These are phyloP conservation scores for Dyspetes luteomarginatus DNA, from an alignment of 2,888 invertebrate species.

Conservation along the genomic window DNA sequence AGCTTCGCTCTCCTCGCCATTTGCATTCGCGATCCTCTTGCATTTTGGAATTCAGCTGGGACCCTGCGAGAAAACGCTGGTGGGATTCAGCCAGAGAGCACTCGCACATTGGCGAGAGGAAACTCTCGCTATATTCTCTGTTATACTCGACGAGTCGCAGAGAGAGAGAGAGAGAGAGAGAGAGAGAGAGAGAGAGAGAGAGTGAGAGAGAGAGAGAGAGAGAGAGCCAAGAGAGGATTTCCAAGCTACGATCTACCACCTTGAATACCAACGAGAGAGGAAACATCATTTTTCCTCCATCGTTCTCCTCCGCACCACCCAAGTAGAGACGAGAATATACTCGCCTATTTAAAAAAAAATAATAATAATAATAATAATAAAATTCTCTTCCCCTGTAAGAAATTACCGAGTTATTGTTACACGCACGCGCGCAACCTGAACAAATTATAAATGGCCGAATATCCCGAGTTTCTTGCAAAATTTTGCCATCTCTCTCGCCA, in stretches of 20 bases:
- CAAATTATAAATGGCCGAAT: conserved; percentile 49
- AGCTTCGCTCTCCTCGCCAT: conserved; percentile 69
- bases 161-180: not conserved
- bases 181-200: not conserved
- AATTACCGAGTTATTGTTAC: conserved; percentile 50
- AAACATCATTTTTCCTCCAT: conserved; percentile 55
- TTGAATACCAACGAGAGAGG: conserved; percentile 65
- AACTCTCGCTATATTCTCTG: not conserved
- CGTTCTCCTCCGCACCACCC: conserved; percentile 18
- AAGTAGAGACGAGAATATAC: conserved; percentile 39
- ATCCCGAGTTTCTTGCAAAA: conserved; percentile 33
- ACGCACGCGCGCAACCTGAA: conserved; percentile 41
- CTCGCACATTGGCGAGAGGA: conserved; percentile 13
- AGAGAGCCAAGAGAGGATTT: conserved; percentile 6
- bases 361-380: too few relatives aligned
- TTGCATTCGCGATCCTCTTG: conserved; percentile 77
- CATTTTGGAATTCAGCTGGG: conserved; percentile 68
- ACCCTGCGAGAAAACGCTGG: conserved; percentile 40
- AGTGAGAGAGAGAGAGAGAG: not conserved
- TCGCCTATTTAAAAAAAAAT: conserved; percentile 31
- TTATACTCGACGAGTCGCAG: conserved; percentile 15
- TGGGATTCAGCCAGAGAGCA: conserved; percentile 46
- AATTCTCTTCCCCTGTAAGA: conserved; percentile 43
- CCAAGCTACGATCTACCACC: conserved; percentile 51
- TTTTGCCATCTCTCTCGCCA: conserved; percentile 29